Conservation (phyloP, 2,888 invertebrate genomes). For the Odontomyia ornata region DNA sequence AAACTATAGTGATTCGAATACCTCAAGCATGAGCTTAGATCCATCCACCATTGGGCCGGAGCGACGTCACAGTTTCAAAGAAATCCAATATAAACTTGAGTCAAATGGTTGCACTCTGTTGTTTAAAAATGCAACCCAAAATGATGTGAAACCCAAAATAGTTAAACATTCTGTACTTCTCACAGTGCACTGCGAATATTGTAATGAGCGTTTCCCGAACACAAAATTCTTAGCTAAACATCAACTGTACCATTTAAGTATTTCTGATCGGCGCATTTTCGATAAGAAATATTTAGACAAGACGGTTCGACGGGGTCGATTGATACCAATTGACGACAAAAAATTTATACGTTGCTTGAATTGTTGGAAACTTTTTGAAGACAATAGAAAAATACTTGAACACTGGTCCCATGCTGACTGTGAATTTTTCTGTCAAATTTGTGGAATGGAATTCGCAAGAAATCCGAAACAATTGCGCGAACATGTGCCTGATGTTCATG, state of each 20-base stretch:
- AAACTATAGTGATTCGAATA: constrained; percentile 1
- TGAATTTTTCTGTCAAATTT: constrained; percentile 57
- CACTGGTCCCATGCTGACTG: constrained; percentile 57
- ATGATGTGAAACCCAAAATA: neutral
- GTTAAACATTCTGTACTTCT: neutral
- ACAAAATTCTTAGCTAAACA: constrained; percentile 55
- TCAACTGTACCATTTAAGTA: constrained; percentile 55
- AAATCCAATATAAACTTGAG: constrained; percentile 41
- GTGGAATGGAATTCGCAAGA: constrained; percentile 56
- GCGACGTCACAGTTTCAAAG: constrained; percentile 29
- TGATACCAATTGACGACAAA: constrained; percentile 53
- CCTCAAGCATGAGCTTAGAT: neutral
- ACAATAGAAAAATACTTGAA: constrained; percentile 55
- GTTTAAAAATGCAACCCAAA: neutral
- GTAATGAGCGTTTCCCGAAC: constrained; percentile 46
- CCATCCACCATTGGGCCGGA: neutral
- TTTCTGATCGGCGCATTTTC: constrained; percentile 53
- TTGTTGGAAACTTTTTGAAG: constrained; percentile 56
- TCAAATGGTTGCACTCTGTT: constrained; percentile 41
- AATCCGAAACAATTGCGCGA: constrained; percentile 56
- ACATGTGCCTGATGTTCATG: constrained; percentile 55
- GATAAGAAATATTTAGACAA: constrained; percentile 54
- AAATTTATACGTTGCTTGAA: constrained; percentile 57
- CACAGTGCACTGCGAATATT: constrained; percentile 48
- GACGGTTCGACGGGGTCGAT: constrained; percentile 54